phyloP scores from a whole-genome alignment of 2,888 invertebrate genomes.

The Lutraria lutraria region DNA sequence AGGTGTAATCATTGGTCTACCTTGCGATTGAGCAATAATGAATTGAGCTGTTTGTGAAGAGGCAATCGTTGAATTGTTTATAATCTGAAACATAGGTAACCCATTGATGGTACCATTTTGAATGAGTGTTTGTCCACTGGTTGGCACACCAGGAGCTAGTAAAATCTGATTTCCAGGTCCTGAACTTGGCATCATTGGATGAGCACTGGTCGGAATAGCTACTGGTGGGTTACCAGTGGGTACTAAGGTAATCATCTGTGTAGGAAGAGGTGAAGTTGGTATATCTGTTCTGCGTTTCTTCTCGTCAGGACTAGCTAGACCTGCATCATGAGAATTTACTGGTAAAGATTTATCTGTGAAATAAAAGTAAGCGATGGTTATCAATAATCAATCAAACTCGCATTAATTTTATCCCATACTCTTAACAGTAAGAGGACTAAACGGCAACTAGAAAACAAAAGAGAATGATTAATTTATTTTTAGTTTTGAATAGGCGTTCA shows the following conservation, averaged over 20 bases:
- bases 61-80: slow-evolving; percentile 46
- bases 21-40: slow-evolving; percentile 59
- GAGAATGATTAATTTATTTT: too few relatives aligned
- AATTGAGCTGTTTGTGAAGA: slow-evolving; percentile 57
- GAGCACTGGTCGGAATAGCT: slow-evolving; percentile 32
- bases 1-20: slow-evolving; percentile 24
- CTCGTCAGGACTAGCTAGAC: slow-evolving; percentile 49
- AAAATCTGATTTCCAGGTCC: slow-evolving; percentile 45
- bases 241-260: slow-evolving; percentile 53
- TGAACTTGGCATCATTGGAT: slow-evolving; percentile 28
- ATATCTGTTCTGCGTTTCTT: slow-evolving; percentile 57
- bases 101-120: slow-evolving; percentile 66
- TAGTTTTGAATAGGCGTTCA: too few relatives aligned
- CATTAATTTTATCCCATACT: too few relatives aligned
- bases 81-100: slow-evolving; percentile 64
- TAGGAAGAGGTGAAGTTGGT: slow-evolving; percentile 24
- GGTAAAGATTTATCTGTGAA: not conserved
- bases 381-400: too few relatives aligned
- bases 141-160: slow-evolving; percentile 26
- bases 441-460: too few relatives aligned
- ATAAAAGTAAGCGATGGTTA: not conserved
- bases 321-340: not conserved
- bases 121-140: slow-evolving; percentile 53
- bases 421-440: too few relatives aligned
- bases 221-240: slow-evolving; percentile 56